These are phyloP conservation scores for Pristionchus exspectatus DNA, from an alignment of 2,888 invertebrate species.

Conservation along the genomic window DNA sequence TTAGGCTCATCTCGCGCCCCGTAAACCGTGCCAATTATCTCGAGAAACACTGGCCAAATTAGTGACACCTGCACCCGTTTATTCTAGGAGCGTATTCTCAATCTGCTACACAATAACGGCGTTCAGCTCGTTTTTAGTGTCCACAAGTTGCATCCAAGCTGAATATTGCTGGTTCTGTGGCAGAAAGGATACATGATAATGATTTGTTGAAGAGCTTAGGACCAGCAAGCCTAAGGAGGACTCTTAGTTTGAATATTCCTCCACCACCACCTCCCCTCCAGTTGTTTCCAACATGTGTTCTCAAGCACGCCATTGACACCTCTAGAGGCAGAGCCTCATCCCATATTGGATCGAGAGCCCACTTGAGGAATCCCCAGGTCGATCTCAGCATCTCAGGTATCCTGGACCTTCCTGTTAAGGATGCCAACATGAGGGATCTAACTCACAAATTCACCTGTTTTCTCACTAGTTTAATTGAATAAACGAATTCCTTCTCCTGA, in stretches of 20 bases:
- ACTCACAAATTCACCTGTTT: no score
- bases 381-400: not conserved
- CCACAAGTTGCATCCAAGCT: not conserved
- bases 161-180: constrained; percentile 75
- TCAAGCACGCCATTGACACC: constrained; percentile 43
- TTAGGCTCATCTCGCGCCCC: constrained; percentile 4
- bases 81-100: not conserved
- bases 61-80: constrained; percentile 3
- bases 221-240: not conserved
- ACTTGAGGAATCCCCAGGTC: constrained; percentile 1
- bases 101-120: not conserved
- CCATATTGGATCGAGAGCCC: constrained; percentile 9
- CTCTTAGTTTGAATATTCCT: not conserved
- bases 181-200: constrained; percentile 70
- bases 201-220: not conserved
- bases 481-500: not conserved
- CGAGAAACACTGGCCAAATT: constrained; percentile 7
- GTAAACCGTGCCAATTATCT: constrained; percentile 4
- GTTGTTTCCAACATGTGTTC: constrained; percentile 24
- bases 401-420: not conserved
- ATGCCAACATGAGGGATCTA: no score
- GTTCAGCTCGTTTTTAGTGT: not conserved
- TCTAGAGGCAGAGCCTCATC: not conserved
- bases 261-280: not conserved
- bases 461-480: not conserved